Base-by-base conservation (phyloP, 1,140 invertebrate genomes). In the Lepidurus apus region DNA sequence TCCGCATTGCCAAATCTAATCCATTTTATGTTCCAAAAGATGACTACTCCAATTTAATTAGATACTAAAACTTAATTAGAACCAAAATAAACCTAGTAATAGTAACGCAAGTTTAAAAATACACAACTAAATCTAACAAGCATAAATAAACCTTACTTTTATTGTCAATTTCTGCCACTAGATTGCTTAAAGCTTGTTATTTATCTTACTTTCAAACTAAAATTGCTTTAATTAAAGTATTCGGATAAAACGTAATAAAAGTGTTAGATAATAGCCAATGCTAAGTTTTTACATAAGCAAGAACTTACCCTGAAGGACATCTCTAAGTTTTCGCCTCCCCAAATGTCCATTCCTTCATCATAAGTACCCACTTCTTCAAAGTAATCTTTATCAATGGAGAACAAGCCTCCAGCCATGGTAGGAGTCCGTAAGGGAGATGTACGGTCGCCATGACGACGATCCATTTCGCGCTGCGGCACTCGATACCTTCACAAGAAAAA, bases 331-430 rank as follows among this genome's bases (percentile, higher is more conserved):
- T 99, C 97, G 79, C 97, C 98, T 43, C 97, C 98, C 98, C 97
- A 99, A 81, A 99, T 98, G 84, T 99, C 96, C 97, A 99, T 99
- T 81, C 97, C 96, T 86, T 97, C 92, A 85, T 99, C 98, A 85
- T 99, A 99, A 42, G 95, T 92, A 74, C 98, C 98, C 78, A 99
- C 89, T 88, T 97, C 92, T 85, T 97, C 95, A 87, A 99, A 99
- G 86, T 98, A 99, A 11, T 98, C 93, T 83, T 92, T 91, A 84
- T 98, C 95, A 80, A 98, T 98, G 42, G 97, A 93, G 87, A 99
- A 99, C 42, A 99, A 85, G 5, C 98, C 98, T 74, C 98, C 98
- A n/a, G 97, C 97, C 97, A 99, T 99, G 0, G 97, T 99, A 0
- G 98, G 98, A 0, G 97, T 97, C 77, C 93, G 89, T 21, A 98